phyloP scores from a whole-genome alignment of 1,140 invertebrate species.

The Achroia grisella region DNA sequence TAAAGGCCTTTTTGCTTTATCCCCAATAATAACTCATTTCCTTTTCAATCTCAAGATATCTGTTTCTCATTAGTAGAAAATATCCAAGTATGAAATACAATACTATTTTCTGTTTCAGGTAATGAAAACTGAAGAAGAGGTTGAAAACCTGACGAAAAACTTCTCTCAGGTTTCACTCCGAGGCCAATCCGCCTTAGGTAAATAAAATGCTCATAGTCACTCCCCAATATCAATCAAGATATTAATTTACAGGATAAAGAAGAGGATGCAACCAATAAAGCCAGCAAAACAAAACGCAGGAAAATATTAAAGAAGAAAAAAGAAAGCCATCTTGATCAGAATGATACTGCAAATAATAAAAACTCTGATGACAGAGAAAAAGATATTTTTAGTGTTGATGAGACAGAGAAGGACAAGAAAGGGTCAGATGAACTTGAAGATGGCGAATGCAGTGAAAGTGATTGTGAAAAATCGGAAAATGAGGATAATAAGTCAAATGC shows the following conservation, averaged over 20 bases:
- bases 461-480: conserved; percentile 29
- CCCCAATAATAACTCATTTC: no score
- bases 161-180: conserved; percentile 75
- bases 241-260: conserved; percentile 65
- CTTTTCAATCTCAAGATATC: no score
- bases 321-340: conserved; percentile 10
- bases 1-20: not conserved
- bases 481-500: conserved; percentile 23
- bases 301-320: conserved; percentile 25
- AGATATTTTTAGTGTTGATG: conserved; percentile 5
- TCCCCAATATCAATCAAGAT: conserved; percentile 55
- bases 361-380: conserved; percentile 3
- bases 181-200: conserved; percentile 75
- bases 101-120: conserved; percentile 65
- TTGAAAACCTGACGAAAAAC: conserved; percentile 75
- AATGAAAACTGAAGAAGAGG: conserved; percentile 52
- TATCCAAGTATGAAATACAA: no score
- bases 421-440: conserved; percentile 65
- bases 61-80: no score
- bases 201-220: conserved; percentile 58
- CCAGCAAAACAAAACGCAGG: conserved; percentile 34
- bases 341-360: not conserved
- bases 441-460: conserved; percentile 78
- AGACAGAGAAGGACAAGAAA: conserved; percentile 9
- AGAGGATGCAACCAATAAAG: conserved; percentile 13